Evolutionary conservation across 2,797 vertebrate species (phyloP).

Genomic region (Podarcis siculus): DNA sequence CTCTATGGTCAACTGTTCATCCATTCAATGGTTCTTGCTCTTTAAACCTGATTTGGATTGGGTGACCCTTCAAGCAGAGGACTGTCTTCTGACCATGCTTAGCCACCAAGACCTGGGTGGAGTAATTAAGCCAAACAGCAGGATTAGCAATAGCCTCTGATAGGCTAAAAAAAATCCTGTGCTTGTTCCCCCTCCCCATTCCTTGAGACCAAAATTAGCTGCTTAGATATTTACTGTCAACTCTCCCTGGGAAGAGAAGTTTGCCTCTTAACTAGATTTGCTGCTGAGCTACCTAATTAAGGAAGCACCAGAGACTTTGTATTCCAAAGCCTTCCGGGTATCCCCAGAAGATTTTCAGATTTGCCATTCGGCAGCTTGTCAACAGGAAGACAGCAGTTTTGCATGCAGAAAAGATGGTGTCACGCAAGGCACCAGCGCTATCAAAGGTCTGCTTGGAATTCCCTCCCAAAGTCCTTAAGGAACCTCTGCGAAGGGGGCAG

Average conservation of each 20-base stretch:
- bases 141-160: too few relatives aligned
- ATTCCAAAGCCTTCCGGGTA: background rate
- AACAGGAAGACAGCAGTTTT: background rate
- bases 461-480: background rate
- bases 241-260: slow-evolving; percentile 4
- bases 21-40: too few relatives aligned
- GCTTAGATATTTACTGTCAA: background rate
- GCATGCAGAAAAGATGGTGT: background rate
- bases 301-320: slow-evolving; percentile 10
- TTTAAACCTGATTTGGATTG: too few relatives aligned
- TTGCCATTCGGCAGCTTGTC: background rate
- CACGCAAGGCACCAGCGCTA: background rate
- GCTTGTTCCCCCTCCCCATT: background rate
- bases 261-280: slow-evolving; percentile 23
- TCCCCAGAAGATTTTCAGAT: background rate
- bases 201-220: background rate
- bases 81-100: too few relatives aligned
- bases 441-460: background rate
- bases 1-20: too few relatives aligned
- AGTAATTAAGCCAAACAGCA: too few relatives aligned
- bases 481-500: background rate
- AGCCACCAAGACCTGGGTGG: too few relatives aligned
- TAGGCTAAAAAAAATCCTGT: background rate
- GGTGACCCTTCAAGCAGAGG: too few relatives aligned
- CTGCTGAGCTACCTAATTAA: background rate